These are phyloP conservation scores for Chionodraco myersi DNA, from an alignment of 2,113 vertebrate genomes.

Conservation along the genomic window DNA sequence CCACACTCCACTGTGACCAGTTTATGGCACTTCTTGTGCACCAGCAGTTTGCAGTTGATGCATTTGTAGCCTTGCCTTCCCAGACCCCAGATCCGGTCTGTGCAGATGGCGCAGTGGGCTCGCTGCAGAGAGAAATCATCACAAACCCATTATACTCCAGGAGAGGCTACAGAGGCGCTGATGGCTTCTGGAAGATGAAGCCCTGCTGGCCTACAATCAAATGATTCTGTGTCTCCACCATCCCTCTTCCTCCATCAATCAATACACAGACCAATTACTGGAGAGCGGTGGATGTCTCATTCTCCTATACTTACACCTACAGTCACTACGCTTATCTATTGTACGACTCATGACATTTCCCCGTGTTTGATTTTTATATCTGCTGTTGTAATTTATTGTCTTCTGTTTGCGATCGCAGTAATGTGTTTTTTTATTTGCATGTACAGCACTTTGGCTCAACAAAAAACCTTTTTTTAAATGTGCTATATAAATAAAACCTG, in stretches of 20 bases:
- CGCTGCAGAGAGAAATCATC: constrained; percentile 81
- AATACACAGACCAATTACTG: neutral
- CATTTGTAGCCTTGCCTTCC: constrained; percentile 98
- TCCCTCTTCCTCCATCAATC: neutral
- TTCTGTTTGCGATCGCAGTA: no score
- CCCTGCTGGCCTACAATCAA: neutral
- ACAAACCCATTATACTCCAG: constrained; percentile 26
- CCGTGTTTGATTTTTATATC: no score
- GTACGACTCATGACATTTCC: no score
- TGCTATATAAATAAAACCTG: no score
- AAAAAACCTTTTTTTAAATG: no score
- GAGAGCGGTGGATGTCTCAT: neutral
- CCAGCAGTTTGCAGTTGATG: constrained; percentile 98
- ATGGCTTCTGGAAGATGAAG: constrained; percentile 6
- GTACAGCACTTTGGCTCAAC: no score
- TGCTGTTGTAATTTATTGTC: no score
- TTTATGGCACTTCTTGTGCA: constrained; percentile 99
- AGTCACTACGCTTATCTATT: neutral
- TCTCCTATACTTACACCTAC: neutral
- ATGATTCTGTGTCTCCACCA: constrained; percentile 1
- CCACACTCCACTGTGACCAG: constrained; percentile 93
- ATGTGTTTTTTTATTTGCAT: no score
- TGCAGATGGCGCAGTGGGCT: constrained; percentile 98
- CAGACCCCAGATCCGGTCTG: constrained; percentile 97
- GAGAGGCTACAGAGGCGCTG: neutral